Evolutionary conservation across 2,797 vertebrate species (phyloP).

Genomic region (Argentina silus): DNA sequence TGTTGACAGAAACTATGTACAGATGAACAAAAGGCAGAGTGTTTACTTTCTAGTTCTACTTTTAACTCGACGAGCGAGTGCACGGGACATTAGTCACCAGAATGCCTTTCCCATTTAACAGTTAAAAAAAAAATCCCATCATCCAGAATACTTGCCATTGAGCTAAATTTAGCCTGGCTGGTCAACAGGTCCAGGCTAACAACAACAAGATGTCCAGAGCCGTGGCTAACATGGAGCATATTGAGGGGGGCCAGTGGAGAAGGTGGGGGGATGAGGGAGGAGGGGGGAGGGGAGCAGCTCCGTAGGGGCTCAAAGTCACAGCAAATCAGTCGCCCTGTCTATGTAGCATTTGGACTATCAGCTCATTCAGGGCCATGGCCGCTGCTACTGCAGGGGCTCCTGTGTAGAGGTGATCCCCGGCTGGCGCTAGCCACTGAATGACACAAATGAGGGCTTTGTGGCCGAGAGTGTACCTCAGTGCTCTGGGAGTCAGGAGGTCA

Average conservation of each 20-base stretch:
- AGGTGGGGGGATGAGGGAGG: not conserved
- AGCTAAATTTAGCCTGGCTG: conserved; percentile 56
- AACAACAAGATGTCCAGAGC: conserved; percentile 43
- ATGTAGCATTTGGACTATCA: conserved; percentile 36
- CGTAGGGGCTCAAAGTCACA: conserved; percentile 30
- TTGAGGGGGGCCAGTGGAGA: conserved; percentile 14
- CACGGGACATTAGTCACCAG: conserved; percentile 56
- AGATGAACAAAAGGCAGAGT: conserved; percentile 76
- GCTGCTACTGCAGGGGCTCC: conserved; percentile 41
- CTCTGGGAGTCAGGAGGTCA: conserved; percentile 75
- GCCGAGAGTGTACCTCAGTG: conserved; percentile 63
- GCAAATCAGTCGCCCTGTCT: conserved; percentile 28
- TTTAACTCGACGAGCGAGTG: conserved; percentile 55
- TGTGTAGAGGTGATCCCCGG: conserved; percentile 40
- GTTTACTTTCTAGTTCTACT: conserved; percentile 70
- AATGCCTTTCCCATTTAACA: conserved; percentile 73
- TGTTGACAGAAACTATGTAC: conserved; percentile 69
- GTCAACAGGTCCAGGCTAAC: conserved; percentile 41
- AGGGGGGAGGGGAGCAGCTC: conserved; percentile 12
- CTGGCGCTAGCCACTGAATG: conserved; percentile 34
- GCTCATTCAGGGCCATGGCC: conserved; percentile 37
- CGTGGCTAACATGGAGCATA: conserved; percentile 36
- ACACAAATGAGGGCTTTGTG: conserved; percentile 79
- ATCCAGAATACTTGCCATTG: conserved; percentile 42
- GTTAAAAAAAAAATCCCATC: conserved; percentile 51